These are phyloP conservation scores for Ctenochaetus hawaiiensis DNA, from an alignment of 2,797 vertebrate genomes.

Conservation along the genomic window DNA sequence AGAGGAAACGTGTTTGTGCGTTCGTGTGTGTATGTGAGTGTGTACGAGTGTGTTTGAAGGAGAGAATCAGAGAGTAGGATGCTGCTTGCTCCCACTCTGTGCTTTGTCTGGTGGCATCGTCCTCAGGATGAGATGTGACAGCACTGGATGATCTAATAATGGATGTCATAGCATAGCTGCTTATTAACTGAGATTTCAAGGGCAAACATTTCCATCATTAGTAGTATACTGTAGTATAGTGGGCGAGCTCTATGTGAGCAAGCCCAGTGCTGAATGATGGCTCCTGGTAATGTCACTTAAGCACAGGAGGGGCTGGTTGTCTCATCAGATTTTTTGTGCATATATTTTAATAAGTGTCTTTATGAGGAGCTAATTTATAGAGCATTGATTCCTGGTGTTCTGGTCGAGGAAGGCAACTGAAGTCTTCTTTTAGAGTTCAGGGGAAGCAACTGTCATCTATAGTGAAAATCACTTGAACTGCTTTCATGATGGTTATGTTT, in stretches of 20 bases:
- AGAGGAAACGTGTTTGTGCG: constrained; percentile 28
- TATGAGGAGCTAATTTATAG: constrained; percentile 48
- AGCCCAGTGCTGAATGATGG: constrained; percentile 55
- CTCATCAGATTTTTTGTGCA: constrained; percentile 46
- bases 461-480: constrained; percentile 52
- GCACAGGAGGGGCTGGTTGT: constrained; percentile 57
- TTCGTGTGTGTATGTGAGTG: constrained; percentile 17
- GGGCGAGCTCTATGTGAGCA: constrained; percentile 34
- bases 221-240: constrained; percentile 56
- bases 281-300: constrained; percentile 67
- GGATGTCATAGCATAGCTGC: constrained; percentile 79
- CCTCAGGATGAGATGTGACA: constrained; percentile 79
- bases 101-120: constrained; percentile 78
- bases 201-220: constrained; percentile 80
- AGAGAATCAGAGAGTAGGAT: constrained; percentile 49
- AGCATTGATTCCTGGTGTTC: constrained; percentile 35
- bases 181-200: constrained; percentile 82
- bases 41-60: constrained; percentile 21
- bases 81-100: constrained; percentile 55
- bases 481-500: constrained; percentile 59
- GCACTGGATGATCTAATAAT: constrained; percentile 79
- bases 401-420: constrained; percentile 35
- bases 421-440: constrained; percentile 55
- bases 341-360: constrained; percentile 43
- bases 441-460: constrained; percentile 59